Base-by-base conservation (phyloP, 2,113 vertebrate species). In the Okapia johnstoni region DNA sequence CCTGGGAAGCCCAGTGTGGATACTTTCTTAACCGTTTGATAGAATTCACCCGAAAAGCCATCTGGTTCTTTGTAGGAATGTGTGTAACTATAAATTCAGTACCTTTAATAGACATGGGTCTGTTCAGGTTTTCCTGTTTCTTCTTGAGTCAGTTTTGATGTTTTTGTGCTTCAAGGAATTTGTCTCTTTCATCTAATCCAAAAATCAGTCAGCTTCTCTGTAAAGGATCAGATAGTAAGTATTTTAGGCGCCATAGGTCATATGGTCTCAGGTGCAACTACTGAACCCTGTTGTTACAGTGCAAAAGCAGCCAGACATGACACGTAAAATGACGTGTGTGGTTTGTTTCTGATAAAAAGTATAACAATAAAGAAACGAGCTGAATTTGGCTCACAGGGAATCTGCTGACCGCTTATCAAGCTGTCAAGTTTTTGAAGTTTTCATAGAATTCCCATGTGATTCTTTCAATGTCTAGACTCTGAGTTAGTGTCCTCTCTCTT, bases 161-260 rank as follows among this genome's bases (percentile, higher is more conserved):
- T 92, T 95, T 88, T 21, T 96, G 4, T 88, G 30, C 83, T 70
- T 96, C 54, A 93, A 79, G 90, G 81, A 86, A 66, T 93, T 61
- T 54, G 23, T 91, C 28, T 92, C 80, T 57, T 91, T 86, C 30
- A 86, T 73, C 43, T 79, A 50, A 33, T 61, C 28, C 28, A 50
- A 61, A 83, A 89, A 21, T 96, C 54, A 58, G 28, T 15, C 79
- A 90, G 33, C 30, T 89, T 92, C 79, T 66, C 58, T 66, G 36
- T 58, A 16, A 93, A 88, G 57, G n/a, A 43, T 60, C 76, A 90
- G 26, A n/a, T 33, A 90, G 85, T 54, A 25, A 76, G 70, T 28
- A 36, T 77, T 77, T 90, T 87, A 36, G 28, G 61, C 17, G 57
- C 85, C 80, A 48, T 86, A 66, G 83, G 60, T 73, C 80, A 76